A percentile compares a stretch with the other conserved stretches of the same genome.
Evolutionary conservation across 1,140 invertebrate species (phyloP).

Genomic region (Drosophila malerkotliana): DNA sequence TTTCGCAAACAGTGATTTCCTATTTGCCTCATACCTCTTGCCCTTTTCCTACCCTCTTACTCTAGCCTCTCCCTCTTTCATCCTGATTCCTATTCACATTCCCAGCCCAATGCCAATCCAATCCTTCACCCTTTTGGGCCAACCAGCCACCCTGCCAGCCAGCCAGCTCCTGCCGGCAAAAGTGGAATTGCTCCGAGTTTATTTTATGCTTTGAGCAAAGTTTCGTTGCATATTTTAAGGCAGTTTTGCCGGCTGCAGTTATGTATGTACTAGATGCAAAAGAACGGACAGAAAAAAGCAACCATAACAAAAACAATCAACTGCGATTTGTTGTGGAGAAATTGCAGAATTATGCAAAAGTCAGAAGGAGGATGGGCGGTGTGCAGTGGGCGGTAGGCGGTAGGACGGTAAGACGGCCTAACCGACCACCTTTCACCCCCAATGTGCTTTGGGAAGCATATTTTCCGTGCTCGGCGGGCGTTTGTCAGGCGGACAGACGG

Average conservation of each 20-base stretch:
- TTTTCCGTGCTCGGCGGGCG: slow-evolving; percentile 68
- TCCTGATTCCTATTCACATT: slow-evolving; percentile 21
- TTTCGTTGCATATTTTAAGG: slow-evolving; percentile 82
- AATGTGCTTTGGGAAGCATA: slow-evolving; percentile 42
- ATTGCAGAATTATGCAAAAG: slow-evolving; percentile 79
- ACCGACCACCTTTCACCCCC: neutral
- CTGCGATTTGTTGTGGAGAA: slow-evolving; percentile 81
- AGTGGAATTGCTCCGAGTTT: slow-evolving; percentile 77
- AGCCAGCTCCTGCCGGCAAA: slow-evolving; percentile 38
- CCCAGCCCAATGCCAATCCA: slow-evolving; percentile 9
- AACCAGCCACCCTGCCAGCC: neutral
- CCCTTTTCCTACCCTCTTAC: neutral
- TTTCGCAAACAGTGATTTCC: slow-evolving; percentile 75
- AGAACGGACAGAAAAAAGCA: slow-evolving; percentile 11
- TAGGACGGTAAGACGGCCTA: neutral
- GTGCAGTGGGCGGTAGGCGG: no score
- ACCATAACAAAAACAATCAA: slow-evolving; percentile 72
- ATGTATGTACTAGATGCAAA: slow-evolving; percentile 52
- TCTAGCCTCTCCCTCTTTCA: slow-evolving; percentile 2
- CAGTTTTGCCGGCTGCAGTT: slow-evolving; percentile 70
- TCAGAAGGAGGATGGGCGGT: slow-evolving; percentile 8
- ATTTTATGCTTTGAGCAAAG: slow-evolving; percentile 82
- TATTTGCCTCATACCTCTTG: slow-evolving; percentile 43
- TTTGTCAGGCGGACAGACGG: slow-evolving; percentile 52
- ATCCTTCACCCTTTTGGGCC: slow-evolving; percentile 30